A percentile compares a stretch with the other conserved stretches of the same genome.
Evolutionary conservation across 2,888 invertebrate species (phyloP).

Genomic region (Mythimna ferrago): DNA sequence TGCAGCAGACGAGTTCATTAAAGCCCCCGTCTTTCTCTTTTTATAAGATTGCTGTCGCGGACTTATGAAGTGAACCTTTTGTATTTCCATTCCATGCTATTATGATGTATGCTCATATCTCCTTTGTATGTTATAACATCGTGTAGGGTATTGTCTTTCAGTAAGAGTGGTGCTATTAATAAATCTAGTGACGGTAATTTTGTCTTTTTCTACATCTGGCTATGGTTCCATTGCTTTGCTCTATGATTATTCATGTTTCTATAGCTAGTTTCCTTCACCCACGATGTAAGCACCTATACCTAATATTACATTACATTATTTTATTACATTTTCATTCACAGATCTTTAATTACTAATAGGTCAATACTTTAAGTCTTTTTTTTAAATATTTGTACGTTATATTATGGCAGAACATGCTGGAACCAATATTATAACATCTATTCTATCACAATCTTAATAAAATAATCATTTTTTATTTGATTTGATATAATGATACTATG

Average conservation of each 20-base stretch:
- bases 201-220: constrained; percentile 27
- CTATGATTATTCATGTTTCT: neutral
- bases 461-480: too few relatives aligned
- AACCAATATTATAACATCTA: too few relatives aligned
- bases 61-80: constrained; percentile 24
- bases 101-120: constrained; percentile 11
- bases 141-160: constrained; percentile 26
- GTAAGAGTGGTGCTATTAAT: constrained; percentile 22
- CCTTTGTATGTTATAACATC: constrained; percentile 13
- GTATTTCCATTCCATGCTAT: neutral
- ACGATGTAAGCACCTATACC: neutral
- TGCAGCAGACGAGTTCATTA: neutral
- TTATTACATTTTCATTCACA: neutral
- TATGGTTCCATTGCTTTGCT: constrained; percentile 9
- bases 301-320: too few relatives aligned
- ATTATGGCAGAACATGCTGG: too few relatives aligned
- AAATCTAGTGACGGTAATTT: constrained; percentile 27
- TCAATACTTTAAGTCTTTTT: too few relatives aligned
- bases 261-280: neutral
- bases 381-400: too few relatives aligned
- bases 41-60: neutral
- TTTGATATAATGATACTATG: too few relatives aligned
- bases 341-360: too few relatives aligned
- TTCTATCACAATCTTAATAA: too few relatives aligned
- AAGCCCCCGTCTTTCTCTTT: neutral